A percentile compares a stretch with the other conserved stretches of the same genome.
These are phyloP conservation scores for Nycticorax nycticorax DNA, from an alignment of 2,113 vertebrate species.

Conservation along the genomic window DNA sequence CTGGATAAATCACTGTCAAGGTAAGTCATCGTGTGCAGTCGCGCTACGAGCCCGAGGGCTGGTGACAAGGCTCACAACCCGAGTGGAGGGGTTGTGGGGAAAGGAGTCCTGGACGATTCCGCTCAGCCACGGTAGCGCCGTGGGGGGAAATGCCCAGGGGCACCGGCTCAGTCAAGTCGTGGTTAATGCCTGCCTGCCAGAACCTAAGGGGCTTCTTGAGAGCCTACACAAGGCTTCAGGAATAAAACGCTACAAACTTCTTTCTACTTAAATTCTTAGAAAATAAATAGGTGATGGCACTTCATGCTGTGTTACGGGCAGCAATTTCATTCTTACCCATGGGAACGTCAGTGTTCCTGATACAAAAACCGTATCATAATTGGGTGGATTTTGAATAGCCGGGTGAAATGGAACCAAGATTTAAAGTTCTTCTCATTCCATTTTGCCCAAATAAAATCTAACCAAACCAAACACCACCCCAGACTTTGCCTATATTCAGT, in stretches of 20 bases:
- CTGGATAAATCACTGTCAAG: not conserved
- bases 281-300: not conserved
- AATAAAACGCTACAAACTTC: not conserved
- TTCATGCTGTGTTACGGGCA: not conserved
- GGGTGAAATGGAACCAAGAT: not conserved
- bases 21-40: not conserved
- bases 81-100: not conserved
- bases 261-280: not conserved
- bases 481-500: not conserved
- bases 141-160: rapidly evolving
- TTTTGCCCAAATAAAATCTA: not conserved
- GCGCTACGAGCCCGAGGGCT: not conserved
- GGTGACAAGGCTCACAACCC: not conserved
- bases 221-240: not conserved
- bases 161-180: not conserved
- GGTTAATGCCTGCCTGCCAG: not conserved
- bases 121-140: not conserved
- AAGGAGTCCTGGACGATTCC: not conserved
- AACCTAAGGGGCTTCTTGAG: not conserved
- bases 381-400: not conserved
- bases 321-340: not conserved
- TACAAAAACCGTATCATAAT: not conserved
- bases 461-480: not conserved
- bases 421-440: not conserved
- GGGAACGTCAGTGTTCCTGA: not conserved